Base-by-base conservation (phyloP, 2,797 vertebrate genomes). In the Crypturellus tataupa region DNA sequence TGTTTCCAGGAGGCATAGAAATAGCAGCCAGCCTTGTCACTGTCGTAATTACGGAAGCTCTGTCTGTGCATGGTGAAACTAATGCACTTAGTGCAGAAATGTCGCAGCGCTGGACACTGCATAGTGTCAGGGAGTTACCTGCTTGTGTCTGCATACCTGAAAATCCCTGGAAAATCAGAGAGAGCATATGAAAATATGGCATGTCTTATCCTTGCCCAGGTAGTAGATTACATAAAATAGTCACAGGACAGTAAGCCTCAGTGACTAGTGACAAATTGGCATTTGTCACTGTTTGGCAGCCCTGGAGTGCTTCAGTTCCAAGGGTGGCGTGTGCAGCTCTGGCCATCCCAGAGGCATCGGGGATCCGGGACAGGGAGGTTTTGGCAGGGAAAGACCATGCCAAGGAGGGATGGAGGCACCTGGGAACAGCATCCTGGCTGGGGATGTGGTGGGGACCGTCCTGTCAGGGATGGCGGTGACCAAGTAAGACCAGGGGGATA, bases 21-120 rank as follows among this genome's bases (percentile, higher is more conserved):
- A 33, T 23, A 5, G 6, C 0, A 3, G 0, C n/a, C 2, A 5
- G 33, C 73, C 67, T n/a, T 2, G 3, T 44, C 29, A 5, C 18
- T 68, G 46, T 29, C 21, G 47, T 70, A 70, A 70, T 53, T 39
- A 53, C 19, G 19, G 29, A 70, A 49, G 19, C 47, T 51, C 51
- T 27, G 13, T 42, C 40, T 42, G 27, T 35, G 51, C 51, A 39
- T 33, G 14, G 68, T 53, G 68, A 39, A 68, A 68, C 33, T 20
- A 49, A 51, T 35, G 37, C 9, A 21, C 40, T 7, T 49, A 17
- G n/a, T n/a, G 16, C 0, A 7, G 60, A 19, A n/a, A 19, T 0
- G 5, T 27, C 39, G 55, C 21, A 8, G n/a, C 1, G 0, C 12
- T 0, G 0, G 8, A 31, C 8, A 40, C 71, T 35, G 35, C 40